phyloP scores from a whole-genome alignment of 2,113 vertebrate species.

The Pyxicephalus adspersus region DNA sequence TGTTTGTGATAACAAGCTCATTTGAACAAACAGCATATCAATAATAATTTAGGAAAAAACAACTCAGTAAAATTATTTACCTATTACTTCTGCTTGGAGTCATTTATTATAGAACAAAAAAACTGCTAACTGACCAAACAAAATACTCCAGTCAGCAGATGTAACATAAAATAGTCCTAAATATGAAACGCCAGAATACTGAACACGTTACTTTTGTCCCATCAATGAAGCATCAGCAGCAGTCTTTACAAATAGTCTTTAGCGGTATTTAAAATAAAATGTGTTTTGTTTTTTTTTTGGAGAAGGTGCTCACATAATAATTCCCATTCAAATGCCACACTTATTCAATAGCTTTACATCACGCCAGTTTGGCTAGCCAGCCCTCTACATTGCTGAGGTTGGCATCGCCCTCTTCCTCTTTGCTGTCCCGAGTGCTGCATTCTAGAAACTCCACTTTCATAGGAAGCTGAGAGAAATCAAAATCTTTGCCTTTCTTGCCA shows the following conservation, averaged over 20 bases:
- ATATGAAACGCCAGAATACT: neutral
- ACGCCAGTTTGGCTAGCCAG: slow-evolving; percentile 82
- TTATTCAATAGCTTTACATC: slow-evolving; percentile 53
- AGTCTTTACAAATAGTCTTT: neutral
- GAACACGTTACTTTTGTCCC: neutral
- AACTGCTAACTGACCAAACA: neutral
- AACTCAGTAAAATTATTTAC: neutral
- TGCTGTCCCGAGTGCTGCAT: slow-evolving; percentile 85
- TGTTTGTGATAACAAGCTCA: too few species aligned
- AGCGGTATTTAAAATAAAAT: neutral
- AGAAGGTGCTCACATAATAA: neutral
- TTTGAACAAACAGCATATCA: too few species aligned
- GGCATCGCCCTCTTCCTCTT: slow-evolving; percentile 75
- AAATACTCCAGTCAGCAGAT: neutral
- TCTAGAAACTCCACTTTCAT: slow-evolving; percentile 92
- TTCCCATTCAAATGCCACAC: neutral
- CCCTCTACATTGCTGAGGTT: slow-evolving; percentile 82
- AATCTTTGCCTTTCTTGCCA: slow-evolving; percentile 93
- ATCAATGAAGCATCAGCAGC: neutral
- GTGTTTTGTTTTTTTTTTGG: neutral
- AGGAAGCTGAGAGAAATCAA: slow-evolving; percentile 91
- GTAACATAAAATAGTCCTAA: neutral
- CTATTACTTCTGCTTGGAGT: neutral
- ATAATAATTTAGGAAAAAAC: too few species aligned
- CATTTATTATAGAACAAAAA: neutral